Evolutionary conservation across 1,140 invertebrate species (phyloP), one percentile per base, ranked within the genome.

Genomic region (Sitobion miscanthi): DNA sequence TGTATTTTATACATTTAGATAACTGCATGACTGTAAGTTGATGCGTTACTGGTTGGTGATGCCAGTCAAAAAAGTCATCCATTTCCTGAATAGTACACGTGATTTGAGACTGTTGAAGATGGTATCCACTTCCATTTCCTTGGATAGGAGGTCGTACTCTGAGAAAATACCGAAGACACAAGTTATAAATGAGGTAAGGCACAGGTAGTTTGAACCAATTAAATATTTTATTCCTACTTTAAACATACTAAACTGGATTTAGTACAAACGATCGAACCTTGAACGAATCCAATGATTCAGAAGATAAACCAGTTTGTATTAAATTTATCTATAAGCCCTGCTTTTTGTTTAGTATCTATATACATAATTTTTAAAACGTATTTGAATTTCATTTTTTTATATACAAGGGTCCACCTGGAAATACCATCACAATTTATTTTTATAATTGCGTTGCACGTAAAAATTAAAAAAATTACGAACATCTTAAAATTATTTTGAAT

Each of bases 171-270:
- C 88, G 35, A 90, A 62, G 88, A 42, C 88, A 42, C 35, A 57
- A 30, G 87, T 88, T 35, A 25, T 90, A 62, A 90, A 90, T 42
- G 54, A 90, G 88, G 88, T 90, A 90, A 90, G 88, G 45, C 35
- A 38, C 4, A 42, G 11, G 5, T 30, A 35, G 47, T 52, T 49
- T 49, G 6, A 30, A 90, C 54, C 88, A 62, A 42, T 90, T 42
- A 30, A 62, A 62, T 25, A 30, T 62, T 42, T 90, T 54, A 9
- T 90, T 49, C 4, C 9, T 57, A 38, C 38, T 25, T 38, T 42
- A 62, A 90, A 62, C 54, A 62, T 23, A 38, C 54, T 42, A 62
- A 90, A 90, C 88, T 90, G 52, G 88, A 57, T 90, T 62, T n/a
- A 62, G 54, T 35, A 8, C 47, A 52, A n/a, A 89, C 23, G 88